phyloP scores from a whole-genome alignment of 2,888 invertebrate genomes.

The Clanis bilineata region DNA sequence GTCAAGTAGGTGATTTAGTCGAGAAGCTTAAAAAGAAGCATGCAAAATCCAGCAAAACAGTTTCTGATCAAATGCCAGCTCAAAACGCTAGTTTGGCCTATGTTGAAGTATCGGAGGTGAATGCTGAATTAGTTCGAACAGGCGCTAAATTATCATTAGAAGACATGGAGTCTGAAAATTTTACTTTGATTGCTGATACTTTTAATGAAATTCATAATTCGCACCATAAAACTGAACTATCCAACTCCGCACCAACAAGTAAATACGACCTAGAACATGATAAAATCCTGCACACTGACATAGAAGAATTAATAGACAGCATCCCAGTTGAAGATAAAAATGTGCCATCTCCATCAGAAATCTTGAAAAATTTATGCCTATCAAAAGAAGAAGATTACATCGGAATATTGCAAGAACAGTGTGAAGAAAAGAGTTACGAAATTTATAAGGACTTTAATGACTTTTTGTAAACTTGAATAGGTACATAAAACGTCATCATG shows the following conservation, averaged over 20 bases:
- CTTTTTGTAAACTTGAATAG: slow-evolving; percentile 38
- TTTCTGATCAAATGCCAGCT: slow-evolving; percentile 21
- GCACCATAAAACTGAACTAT: slow-evolving; percentile 18
- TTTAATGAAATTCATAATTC: slow-evolving; percentile 30
- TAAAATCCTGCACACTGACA: slow-evolving; percentile 56
- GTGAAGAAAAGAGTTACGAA: slow-evolving; percentile 36
- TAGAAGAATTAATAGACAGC: slow-evolving; percentile 58
- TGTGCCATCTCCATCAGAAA: slow-evolving; percentile 85
- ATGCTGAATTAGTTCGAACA: slow-evolving; percentile 68
- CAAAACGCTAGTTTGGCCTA: slow-evolving; percentile 34
- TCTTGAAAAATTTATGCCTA: slow-evolving; percentile 84
- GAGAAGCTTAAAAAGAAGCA: slow-evolving; percentile 76
- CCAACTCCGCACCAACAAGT: slow-evolving; percentile 20
- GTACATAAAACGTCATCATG: too few relatives aligned
- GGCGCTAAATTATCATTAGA: slow-evolving; percentile 74
- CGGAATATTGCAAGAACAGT: slow-evolving; percentile 32
- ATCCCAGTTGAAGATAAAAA: slow-evolving; percentile 70
- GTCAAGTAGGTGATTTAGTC: slow-evolving; percentile 73
- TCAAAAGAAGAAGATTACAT: slow-evolving; percentile 70
- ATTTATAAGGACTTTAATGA: slow-evolving; percentile 45
- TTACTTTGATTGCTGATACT: slow-evolving; percentile 58
- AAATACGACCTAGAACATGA: slow-evolving; percentile 39
- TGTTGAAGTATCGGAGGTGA: slow-evolving; percentile 63
- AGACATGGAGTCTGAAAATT: slow-evolving; percentile 74
- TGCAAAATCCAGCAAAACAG: slow-evolving; percentile 30